Conservation (phyloP, 2,888 invertebrate species). For the Sesamia inferens region DNA sequence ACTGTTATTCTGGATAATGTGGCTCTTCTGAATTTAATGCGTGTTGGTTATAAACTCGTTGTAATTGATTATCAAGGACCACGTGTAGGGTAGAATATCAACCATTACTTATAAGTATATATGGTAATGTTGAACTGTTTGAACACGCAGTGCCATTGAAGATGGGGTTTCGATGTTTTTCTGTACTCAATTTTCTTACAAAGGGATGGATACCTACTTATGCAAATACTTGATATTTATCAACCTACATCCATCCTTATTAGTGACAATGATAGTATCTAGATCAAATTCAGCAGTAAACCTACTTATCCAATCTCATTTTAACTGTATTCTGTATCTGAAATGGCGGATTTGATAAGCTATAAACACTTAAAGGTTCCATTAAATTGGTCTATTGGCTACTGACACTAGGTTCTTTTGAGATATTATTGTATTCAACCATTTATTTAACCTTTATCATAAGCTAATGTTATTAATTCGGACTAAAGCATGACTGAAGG, state of each 20-base stretch:
- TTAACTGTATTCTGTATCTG: conserved; percentile 50
- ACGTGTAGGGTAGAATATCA: conserved; percentile 39
- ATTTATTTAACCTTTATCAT: conserved; percentile 23
- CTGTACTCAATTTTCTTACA: background rate
- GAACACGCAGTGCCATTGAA: conserved; percentile 13
- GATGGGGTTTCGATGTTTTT: background rate
- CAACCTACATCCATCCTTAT: conserved; percentile 15
- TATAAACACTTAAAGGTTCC: conserved; percentile 36
- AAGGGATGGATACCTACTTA: background rate
- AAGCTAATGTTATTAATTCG: background rate
- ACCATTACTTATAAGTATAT: conserved; percentile 27
- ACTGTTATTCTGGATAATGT: conserved; percentile 55
- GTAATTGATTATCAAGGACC: conserved; percentile 54
- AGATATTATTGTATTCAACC: background rate
- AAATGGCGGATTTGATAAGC: conserved; percentile 54
- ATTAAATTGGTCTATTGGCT: conserved; percentile 9
- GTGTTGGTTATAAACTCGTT: conserved; percentile 57
- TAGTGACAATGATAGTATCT: conserved; percentile 40
- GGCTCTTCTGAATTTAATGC: conserved; percentile 54
- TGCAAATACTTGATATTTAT: background rate
- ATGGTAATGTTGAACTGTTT: conserved; percentile 29
- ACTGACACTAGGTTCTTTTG: conserved; percentile 2
- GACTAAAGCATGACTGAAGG: background rate
- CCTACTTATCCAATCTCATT: conserved; percentile 49
- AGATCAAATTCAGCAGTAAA: conserved; percentile 49